These are phyloP conservation scores for Cryptotis parvus DNA, from an alignment of 2,113 vertebrate species.

Conservation along the genomic window DNA sequence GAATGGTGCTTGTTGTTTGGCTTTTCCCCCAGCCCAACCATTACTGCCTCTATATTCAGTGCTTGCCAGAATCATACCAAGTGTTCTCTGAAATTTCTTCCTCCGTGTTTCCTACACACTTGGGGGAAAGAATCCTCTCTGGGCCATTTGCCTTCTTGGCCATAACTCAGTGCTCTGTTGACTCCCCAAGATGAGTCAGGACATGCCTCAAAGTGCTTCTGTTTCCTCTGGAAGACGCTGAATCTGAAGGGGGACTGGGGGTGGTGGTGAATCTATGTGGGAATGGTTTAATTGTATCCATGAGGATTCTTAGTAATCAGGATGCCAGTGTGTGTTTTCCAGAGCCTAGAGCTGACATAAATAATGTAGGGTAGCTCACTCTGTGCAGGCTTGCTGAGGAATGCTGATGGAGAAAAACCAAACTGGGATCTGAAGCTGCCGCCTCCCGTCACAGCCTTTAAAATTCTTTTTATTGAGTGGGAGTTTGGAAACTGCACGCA, in stretches of 20 bases:
- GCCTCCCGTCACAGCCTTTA: slow-evolving; percentile 76
- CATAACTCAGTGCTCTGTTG: slow-evolving; percentile 17
- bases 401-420: slow-evolving; percentile 81
- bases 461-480: slow-evolving; percentile 78
- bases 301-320: slow-evolving; percentile 76
- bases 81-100: neutral
- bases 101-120: neutral
- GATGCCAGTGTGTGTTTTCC: slow-evolving; percentile 81
- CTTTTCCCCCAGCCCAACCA: neutral
- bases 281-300: slow-evolving; percentile 78
- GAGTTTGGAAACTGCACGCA: slow-evolving; percentile 71
- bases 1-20: neutral
- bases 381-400: slow-evolving; percentile 80
- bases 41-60: neutral
- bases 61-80: too few relatives aligned
- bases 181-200: slow-evolving; percentile 44
- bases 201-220: slow-evolving; percentile 65
- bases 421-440: slow-evolving; percentile 76
- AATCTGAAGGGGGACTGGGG: neutral
- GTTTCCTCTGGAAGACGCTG: slow-evolving; percentile 70
- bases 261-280: slow-evolving; percentile 34
- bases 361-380: slow-evolving; percentile 77
- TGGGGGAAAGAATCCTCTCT: neutral
- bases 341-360: slow-evolving; percentile 80
- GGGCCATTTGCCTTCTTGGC: neutral